Conservation (phyloP, 2,113 vertebrate species). For the Xiphophorus couchianus region DNA sequence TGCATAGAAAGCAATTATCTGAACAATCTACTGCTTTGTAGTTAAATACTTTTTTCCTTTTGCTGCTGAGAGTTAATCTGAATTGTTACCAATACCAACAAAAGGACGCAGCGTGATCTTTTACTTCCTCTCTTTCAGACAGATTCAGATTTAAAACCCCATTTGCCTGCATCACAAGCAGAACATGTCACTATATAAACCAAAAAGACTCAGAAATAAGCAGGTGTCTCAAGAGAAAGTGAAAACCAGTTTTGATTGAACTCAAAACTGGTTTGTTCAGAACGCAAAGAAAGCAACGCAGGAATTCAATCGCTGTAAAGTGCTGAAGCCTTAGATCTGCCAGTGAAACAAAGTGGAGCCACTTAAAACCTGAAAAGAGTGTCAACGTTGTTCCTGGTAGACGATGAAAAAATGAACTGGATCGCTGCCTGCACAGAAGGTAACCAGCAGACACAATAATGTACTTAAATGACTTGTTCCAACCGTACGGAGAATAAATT, state of each 20-base stretch:
- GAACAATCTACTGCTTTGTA: too few relatives aligned
- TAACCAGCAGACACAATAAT: constrained; percentile 8
- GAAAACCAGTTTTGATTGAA: not conserved
- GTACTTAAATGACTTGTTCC: constrained; percentile 21
- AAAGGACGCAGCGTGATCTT: not conserved
- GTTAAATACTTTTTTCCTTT: too few relatives aligned
- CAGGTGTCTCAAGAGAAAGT: not conserved
- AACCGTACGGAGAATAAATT: not conserved
- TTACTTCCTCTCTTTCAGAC: not conserved
- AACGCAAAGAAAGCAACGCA: constrained; percentile 18
- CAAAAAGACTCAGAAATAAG: constrained; percentile 3
- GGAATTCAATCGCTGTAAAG: constrained; percentile 54
- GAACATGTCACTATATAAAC: not conserved
- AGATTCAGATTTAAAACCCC: not conserved
- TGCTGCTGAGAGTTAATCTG: too few relatives aligned
- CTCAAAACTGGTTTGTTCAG: constrained; percentile 12
- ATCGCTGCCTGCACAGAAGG: constrained; percentile 12
- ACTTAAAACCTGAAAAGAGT: constrained; percentile 19
- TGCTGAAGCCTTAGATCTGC: constrained; percentile 56
- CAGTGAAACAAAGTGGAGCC: constrained; percentile 38
- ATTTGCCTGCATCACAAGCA: not conserved
- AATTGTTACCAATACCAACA: not conserved
- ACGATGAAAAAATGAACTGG: constrained; percentile 9
- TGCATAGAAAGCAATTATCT: not conserved
- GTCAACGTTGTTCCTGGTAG: constrained; percentile 13